Percentiles rank a stretch among this genome's conserved stretches.
These are phyloP conservation scores for Toxonevra muliebris DNA, from an alignment of 2,888 invertebrate species.

Conservation along the genomic window DNA sequence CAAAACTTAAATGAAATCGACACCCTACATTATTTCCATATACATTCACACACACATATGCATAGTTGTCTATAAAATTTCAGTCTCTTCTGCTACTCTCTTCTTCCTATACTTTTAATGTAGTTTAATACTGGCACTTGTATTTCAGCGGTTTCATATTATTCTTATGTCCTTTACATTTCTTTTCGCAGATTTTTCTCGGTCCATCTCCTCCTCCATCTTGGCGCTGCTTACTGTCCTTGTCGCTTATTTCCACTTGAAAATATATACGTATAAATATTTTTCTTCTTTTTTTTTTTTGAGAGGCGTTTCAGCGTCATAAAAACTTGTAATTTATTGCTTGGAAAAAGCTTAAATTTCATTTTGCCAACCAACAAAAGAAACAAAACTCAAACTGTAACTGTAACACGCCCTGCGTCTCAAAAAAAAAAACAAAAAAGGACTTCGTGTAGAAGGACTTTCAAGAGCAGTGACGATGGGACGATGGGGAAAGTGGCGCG, in stretches of 20 bases:
- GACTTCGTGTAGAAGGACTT: not conserved
- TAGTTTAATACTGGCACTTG: constrained; percentile 8
- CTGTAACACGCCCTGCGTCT: not conserved
- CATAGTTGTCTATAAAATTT: too few species aligned
- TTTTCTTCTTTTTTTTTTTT: constrained; percentile 17
- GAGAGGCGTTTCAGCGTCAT: constrained; percentile 44
- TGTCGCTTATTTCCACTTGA: too few species aligned
- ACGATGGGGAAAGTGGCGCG: not conserved
- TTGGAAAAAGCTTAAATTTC: constrained; percentile 59
- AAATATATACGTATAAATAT: not conserved
- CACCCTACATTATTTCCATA: too few species aligned
- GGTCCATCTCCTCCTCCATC: not conserved
- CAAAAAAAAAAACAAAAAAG: not conserved
- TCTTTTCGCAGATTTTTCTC: not conserved
- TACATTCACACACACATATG: too few species aligned
- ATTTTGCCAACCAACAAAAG: constrained; percentile 49
- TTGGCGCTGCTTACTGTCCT: too few species aligned
- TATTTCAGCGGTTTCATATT: not conserved
- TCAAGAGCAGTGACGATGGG: not conserved
- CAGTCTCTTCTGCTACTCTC: too few species aligned
- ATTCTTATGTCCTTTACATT: not conserved
- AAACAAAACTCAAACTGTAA: constrained; percentile 5
- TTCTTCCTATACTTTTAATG: too few species aligned
- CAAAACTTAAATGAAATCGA: too few species aligned
- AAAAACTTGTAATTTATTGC: constrained; percentile 59